Base-by-base conservation (phyloP, 1,140 invertebrate species). In the Brachionus angularis region DNA sequence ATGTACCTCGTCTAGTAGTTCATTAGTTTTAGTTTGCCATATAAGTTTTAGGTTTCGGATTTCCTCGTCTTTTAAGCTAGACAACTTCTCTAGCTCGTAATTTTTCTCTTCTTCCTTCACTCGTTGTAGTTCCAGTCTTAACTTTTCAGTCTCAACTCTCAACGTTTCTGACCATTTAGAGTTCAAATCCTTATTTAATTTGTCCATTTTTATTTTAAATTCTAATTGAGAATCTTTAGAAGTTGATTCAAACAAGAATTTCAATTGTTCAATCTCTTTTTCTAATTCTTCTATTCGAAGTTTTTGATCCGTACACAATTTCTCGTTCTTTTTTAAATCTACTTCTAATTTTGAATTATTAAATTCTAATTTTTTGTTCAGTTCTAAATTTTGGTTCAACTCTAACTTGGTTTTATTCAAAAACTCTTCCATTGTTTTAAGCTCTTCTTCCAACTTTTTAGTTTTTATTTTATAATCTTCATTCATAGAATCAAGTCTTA, bases 141-240 rank as follows among this genome's bases (percentile, higher is more conserved):
- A 67, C 27, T 76, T 75, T 29, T 64, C 71, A 70, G 74, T 75
- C 61, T 81, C 79, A 16, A 42, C 69, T 69, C 79, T 80, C 50
- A 81, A 73, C 18, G 75, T 80, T 18, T 80, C 76, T 25, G 76
- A 73, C 79, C 79, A 81, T 71, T 80, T 79, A 5, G 50, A 34
- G 18, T 81, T 79, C 44, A 79, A 72, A 25, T 80, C 78, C 23
- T 71, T 64, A 10, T 76, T 73, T 34, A 79, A 74, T 12, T 78
- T 69, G 31, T 79, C 75, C 46, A 79, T 72, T 44, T 75, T 76
- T 14, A 64, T 74, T 72, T 78, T 75, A n/a, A 78, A 72, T 25
- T 78, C 76, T 23, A 72, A n/a, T 29, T 49, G 46, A 36, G n/a
- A 39, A 29, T 52, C 47, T 25, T 53, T 42, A 5, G 33, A 21